Base-by-base conservation (phyloP, 2,113 vertebrate species). In the Pogonocichla stellata region DNA sequence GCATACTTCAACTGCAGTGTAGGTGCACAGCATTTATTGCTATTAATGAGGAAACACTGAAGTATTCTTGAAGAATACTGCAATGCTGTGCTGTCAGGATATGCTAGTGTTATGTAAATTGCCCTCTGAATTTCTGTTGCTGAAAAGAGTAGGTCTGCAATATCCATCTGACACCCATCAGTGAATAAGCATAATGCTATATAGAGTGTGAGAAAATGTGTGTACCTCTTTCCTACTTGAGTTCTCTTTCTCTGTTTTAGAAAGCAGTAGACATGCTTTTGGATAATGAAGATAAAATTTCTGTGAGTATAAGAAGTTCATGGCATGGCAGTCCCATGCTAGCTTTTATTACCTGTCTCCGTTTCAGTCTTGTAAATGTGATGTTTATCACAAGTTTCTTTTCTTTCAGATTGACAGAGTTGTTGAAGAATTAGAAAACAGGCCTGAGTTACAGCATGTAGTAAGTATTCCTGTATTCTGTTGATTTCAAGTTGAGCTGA, bases 201-300 rank as follows among this genome's bases (percentile, higher is more conserved):
- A 22, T 4, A 10, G 22, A 70, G 24, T 25, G 18, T 88, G 71
- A 78, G 43, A 78, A 69, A 36, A 74, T n/a, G 19, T 75, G 18
- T 50, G 6, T 64, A 45, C 48, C 33, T 86, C 10, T 61, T 88
- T 75, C 50, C 77, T 43, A 92, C 15, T 73, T 54, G 61, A 29
- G 1, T 75, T 85, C 34, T 82, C 71, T 90, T 87, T 97, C 82
- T 96, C 16, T 92, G 42, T 96, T 94, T 67, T 93, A 99, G 99
- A 99, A 99, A 99, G 99, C 99, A 10, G 99, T 99, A n/a, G 99
- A 99, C 96, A 99, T 99, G 99, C 98, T 99, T 96, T 98, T 99
- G 96, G 99, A 99, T 97, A 99, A 99, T 12, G 99, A 99, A 98
- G 99, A 99, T 97, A 99, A 99, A 97, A 99, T 99, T 98, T 99